Percentiles rank a stretch among this genome's conserved stretches.
phyloP scores from a whole-genome alignment of 2,113 vertebrate genomes.

The Rhinolophus sinicus region DNA sequence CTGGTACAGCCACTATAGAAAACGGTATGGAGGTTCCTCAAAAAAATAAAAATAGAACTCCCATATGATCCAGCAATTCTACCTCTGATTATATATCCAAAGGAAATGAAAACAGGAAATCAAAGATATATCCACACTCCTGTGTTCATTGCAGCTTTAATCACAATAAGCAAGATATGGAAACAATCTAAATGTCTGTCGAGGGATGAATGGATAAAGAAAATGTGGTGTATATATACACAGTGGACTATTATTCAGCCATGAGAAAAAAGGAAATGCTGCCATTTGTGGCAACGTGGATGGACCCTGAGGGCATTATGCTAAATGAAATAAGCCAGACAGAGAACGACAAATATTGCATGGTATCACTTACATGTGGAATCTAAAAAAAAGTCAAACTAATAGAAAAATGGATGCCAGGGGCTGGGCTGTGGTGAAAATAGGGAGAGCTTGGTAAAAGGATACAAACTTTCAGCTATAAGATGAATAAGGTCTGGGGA shows the following conservation, averaged over 20 bases:
- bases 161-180: too few relatives aligned
- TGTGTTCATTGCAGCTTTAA: neutral
- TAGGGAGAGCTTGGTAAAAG: neutral
- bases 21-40: neutral
- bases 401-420: neutral
- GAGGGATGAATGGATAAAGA: neutral
- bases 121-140: neutral
- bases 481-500: neutral
- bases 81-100: neutral
- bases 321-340: neutral
- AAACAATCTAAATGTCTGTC: neutral
- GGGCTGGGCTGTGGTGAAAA: neutral
- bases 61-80: neutral
- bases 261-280: neutral
- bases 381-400: neutral
- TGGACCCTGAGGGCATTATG: neutral
- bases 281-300: neutral
- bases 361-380: neutral
- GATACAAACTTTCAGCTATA: neutral
- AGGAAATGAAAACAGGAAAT: neutral
- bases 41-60: neutral
- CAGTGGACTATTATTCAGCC: neutral
- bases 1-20: neutral
- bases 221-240: neutral
- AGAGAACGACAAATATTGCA: neutral